A percentile compares a stretch with the other conserved stretches of the same genome.
phyloP scores from a whole-genome alignment of 1,140 invertebrate species.

The Daktulosphaira vitifoliae region DNA sequence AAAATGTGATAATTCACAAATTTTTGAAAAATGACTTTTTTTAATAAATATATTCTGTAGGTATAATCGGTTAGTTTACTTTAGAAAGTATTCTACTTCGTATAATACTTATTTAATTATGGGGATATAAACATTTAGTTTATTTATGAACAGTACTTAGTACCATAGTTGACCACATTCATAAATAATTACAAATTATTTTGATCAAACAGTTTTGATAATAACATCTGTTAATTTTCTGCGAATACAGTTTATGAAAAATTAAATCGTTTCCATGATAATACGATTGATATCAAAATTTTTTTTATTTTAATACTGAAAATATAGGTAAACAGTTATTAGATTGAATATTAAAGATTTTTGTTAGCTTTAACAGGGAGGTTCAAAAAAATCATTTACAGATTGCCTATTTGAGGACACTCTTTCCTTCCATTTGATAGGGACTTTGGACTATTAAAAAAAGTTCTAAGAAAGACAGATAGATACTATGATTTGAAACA shows the following conservation, averaged over 20 bases:
- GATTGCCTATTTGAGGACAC: conserved; percentile 33
- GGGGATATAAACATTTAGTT: not conserved
- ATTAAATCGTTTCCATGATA: not conserved
- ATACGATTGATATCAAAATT: not conserved
- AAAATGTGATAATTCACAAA: not conserved
- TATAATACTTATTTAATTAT: not conserved
- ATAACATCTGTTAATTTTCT: not conserved
- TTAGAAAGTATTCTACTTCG: not conserved
- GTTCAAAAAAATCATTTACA: conserved; percentile 29
- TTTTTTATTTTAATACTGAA: not conserved
- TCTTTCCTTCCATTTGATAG: conserved; percentile 34
- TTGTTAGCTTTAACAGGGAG: conserved; percentile 13
- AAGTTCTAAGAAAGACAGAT: no score
- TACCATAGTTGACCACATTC: not conserved
- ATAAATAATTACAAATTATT: not conserved
- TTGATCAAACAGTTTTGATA: not conserved
- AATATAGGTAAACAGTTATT: not conserved
- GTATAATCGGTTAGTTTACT: not conserved
- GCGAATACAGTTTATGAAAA: not conserved
- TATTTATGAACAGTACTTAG: not conserved
- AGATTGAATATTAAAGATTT: no score
- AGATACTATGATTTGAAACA: no score
- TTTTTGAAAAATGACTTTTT: not conserved
- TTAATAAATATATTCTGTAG: no score
- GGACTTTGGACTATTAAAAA: no score